These are phyloP conservation scores for Halcyon smyrnensis DNA, from an alignment of 2,797 vertebrate species.

Conservation along the genomic window DNA sequence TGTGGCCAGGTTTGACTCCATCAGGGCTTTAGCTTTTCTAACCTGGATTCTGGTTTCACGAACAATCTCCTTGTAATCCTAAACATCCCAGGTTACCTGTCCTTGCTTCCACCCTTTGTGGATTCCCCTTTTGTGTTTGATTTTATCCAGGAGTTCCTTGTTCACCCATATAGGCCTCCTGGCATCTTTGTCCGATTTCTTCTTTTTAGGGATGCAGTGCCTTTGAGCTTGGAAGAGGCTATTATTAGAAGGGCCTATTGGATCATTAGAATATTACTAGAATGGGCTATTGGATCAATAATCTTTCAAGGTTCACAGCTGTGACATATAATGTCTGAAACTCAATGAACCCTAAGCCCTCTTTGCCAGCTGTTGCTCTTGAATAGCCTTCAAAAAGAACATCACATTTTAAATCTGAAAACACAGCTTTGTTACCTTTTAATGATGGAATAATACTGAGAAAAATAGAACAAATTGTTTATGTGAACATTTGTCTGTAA, in stretches of 20 bases:
- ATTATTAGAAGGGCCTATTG: neutral
- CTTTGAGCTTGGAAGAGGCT: too few relatives aligned
- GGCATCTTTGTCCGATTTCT: too few relatives aligned
- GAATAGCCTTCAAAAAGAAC: neutral
- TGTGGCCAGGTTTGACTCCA: too few relatives aligned
- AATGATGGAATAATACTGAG: neutral
- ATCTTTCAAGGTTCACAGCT: constrained; percentile 18
- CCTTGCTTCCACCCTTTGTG: too few relatives aligned
- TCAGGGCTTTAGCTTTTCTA: too few relatives aligned
- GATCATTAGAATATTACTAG: neutral
- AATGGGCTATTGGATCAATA: neutral
- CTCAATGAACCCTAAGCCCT: neutral
- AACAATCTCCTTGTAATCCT: too few relatives aligned
- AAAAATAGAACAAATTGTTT: neutral
- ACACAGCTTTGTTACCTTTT: neutral
- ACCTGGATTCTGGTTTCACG: too few relatives aligned
- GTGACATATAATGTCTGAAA: neutral
- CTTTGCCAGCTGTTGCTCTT: constrained; percentile 7
- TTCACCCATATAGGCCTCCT: too few relatives aligned
- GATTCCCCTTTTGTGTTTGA: too few relatives aligned
- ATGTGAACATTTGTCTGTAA: neutral
- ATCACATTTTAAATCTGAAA: constrained; percentile 12
- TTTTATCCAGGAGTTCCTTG: too few relatives aligned
- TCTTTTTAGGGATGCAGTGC: too few relatives aligned
- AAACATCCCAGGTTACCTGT: too few relatives aligned